Base-by-base conservation (phyloP, 2,113 vertebrate genomes). In the Pelecanoides urinatrix region DNA sequence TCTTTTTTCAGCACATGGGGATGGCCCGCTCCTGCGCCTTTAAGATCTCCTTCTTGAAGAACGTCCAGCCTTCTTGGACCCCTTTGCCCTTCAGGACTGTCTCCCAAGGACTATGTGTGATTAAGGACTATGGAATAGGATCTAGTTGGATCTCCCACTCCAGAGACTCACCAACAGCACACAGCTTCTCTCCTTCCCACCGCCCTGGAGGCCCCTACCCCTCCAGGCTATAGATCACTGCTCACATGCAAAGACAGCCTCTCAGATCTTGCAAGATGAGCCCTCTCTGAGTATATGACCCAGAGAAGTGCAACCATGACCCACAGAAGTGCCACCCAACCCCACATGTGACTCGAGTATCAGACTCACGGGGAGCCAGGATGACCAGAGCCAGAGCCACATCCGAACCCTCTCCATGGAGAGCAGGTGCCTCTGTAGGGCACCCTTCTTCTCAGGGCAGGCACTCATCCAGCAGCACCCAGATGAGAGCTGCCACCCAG, bases 321-420 rank as follows among this genome's bases (percentile, higher is more conserved):
- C 12, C 76, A 87, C 36, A 71, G 16, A 90, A 59, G 10, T 34
- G 87, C 26, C 38, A 62, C 15, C 4, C 56, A 73, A 22, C 8
- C 17, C 26, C 44, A 55, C 0, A 0, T 18, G 26, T 55, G 63
- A 71, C 11, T 59, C 0, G 0, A 55, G 13, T 25, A 71, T 42
- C n/a, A 81, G 30, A 49, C 7, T 38, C 16, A 30, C 4, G 11
- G 16, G 21, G 30, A 77, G 19, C 14, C 58, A 63, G 44, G 32
- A 67, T n/a, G 19, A 74, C 42, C 52, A 94, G 47, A 90, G 32
- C 6, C 53, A 80, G 34, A 83, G 18, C 4, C 8, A 84, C 4
- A 17, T 25, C 32, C 25, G 67, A 88, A 30, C 2, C 2, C 3
- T 63, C 13, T 40, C 21, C 1, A 0, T 40, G 38, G 30, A 53